Evolutionary conservation across 2,113 vertebrate species (phyloP).

Genomic region (Petrocephalus zakoni): DNA sequence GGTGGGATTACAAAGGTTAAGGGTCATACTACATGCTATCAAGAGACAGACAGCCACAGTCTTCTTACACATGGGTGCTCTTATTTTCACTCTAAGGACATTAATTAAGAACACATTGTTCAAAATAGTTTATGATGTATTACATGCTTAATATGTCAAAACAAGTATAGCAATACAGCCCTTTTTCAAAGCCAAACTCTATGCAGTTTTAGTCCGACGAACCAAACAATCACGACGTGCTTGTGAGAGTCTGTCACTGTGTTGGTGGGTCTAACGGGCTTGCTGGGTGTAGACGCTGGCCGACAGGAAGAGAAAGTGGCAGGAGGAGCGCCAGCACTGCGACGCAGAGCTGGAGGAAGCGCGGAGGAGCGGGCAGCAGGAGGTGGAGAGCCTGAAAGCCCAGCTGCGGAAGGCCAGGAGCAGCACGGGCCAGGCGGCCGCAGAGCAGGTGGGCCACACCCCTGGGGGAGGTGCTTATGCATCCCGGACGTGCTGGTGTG

Average conservation of each 20-base stretch:
- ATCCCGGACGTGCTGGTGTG: neutral
- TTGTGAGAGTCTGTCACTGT: neutral
- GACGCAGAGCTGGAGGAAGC: constrained; percentile 85
- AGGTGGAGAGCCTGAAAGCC: constrained; percentile 71
- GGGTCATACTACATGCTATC: no score
- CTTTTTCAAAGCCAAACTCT: neutral
- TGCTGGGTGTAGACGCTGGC: constrained; percentile 62
- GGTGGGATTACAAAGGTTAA: no score
- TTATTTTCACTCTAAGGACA: neutral
- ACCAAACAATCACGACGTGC: neutral
- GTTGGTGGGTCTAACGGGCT: neutral
- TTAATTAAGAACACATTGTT: neutral
- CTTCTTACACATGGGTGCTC: neutral
- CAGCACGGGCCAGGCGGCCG: constrained; percentile 68
- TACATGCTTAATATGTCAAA: neutral
- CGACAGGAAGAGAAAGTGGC: constrained; percentile 85
- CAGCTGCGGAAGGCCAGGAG: constrained; percentile 73
- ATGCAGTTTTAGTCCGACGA: neutral
- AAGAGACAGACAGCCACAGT: no score
- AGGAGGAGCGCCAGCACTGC: constrained; percentile 69
- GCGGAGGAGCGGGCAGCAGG: constrained; percentile 69
- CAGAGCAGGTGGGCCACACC: constrained; percentile 69
- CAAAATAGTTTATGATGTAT: neutral
- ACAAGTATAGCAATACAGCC: neutral
- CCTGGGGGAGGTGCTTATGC: neutral